phyloP scores from a whole-genome alignment of 2,113 vertebrate species.

The Pomatorhinus ruficollis region DNA sequence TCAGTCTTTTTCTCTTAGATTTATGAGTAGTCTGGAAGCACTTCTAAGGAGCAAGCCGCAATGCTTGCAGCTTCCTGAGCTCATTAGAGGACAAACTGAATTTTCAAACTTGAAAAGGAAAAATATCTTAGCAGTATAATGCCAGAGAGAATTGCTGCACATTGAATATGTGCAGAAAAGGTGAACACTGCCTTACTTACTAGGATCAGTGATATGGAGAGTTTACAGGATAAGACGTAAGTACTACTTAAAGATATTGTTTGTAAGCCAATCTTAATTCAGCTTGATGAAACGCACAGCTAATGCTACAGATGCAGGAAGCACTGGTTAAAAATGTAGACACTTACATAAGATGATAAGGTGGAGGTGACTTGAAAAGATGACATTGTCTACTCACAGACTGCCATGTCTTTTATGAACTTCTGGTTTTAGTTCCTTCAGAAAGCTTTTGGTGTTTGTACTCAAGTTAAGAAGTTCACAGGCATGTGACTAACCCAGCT shows the following conservation, averaged over 20 bases:
- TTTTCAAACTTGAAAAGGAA: neutral
- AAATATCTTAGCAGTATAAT: neutral
- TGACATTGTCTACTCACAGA: fast-evolving
- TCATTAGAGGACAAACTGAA: neutral
- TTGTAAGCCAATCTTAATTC: neutral
- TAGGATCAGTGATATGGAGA: neutral
- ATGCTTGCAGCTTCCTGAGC: neutral
- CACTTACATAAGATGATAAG: neutral
- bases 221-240: neutral
- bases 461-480: neutral
- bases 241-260: neutral
- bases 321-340: neutral
- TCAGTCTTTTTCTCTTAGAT: neutral
- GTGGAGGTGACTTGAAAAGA: neutral
- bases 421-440: neutral
- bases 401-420: neutral
- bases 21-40: neutral
- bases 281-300: neutral
- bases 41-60: neutral
- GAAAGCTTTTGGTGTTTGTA: neutral
- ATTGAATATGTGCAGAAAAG: neutral
- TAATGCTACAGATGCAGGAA: neutral
- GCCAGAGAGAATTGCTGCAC: neutral
- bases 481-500: neutral
- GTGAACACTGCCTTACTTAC: neutral